Conservation (phyloP, 1,140 invertebrate species). For the Caligus rogercresseyi region DNA sequence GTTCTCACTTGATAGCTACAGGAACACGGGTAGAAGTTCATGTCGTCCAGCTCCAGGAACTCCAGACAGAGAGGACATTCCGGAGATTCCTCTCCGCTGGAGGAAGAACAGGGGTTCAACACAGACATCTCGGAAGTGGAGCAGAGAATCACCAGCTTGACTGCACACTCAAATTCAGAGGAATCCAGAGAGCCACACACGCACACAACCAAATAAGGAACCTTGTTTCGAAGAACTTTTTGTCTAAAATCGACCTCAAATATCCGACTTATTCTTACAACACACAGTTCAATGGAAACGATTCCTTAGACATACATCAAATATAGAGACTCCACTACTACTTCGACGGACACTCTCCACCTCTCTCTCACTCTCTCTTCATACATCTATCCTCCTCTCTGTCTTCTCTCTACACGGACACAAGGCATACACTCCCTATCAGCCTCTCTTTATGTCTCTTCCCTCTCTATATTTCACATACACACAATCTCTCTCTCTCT, state of each 20-base stretch:
- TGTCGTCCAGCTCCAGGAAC: slow-evolving; percentile 89
- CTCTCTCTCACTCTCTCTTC: slow-evolving; percentile 23
- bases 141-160: too few species aligned
- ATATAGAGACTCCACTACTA: not conserved
- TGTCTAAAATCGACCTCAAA: slow-evolving; percentile 6
- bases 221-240: not conserved
- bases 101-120: slow-evolving; percentile 21
- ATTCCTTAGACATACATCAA: not conserved
- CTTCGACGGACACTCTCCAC: slow-evolving; percentile 18
- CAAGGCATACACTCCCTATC: too few species aligned
- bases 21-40: slow-evolving; percentile 96
- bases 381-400: slow-evolving; percentile 20
- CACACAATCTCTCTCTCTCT: slow-evolving; percentile 7
- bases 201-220: not conserved
- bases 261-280: slow-evolving; percentile 9
- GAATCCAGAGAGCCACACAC: too few species aligned
- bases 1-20: slow-evolving; percentile 87
- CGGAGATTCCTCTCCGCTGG: slow-evolving; percentile 11
- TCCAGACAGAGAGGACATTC: slow-evolving; percentile 99
- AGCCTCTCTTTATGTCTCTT: too few species aligned
- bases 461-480: slow-evolving; percentile 2
- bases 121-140: slow-evolving; percentile 22
- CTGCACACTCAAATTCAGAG: too few species aligned
- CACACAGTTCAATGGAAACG: slow-evolving; percentile 22
- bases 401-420: slow-evolving; percentile 13